Conservation (phyloP, 2,113 vertebrate genomes). For the Colius striatus region DNA sequence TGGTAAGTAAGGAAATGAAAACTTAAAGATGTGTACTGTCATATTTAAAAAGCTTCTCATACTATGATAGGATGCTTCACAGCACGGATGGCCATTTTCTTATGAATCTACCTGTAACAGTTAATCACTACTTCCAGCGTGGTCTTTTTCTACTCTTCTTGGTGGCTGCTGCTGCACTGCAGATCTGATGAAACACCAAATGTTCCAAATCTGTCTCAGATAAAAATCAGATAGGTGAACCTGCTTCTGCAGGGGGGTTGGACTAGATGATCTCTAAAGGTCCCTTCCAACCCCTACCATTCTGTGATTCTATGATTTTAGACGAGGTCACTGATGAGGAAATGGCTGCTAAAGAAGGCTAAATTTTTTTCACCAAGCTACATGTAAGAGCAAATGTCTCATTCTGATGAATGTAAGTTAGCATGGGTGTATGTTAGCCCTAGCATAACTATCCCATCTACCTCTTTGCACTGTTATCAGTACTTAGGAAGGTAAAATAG, state of each 20-base stretch:
- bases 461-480: neutral
- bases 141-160: neutral
- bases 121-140: neutral
- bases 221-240: neutral
- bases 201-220: neutral
- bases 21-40: neutral
- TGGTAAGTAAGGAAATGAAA: slow-evolving; percentile 81
- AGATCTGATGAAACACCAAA: neutral
- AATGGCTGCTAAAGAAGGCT: neutral
- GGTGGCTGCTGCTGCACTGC: neutral
- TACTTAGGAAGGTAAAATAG: neutral
- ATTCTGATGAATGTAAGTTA: neutral
- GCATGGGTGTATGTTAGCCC: neutral
- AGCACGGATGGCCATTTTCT: neutral
- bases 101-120: neutral
- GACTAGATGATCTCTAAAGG: too few relatives aligned
- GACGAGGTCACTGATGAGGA: neutral
- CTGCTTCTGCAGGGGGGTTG: too few relatives aligned
- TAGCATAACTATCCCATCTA: neutral
- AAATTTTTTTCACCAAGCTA: neutral
- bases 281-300: too few relatives aligned
- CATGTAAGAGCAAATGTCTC: neutral
- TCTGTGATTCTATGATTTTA: too few relatives aligned
- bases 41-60: neutral
- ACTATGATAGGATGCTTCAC: neutral